Evolutionary conservation across 2,888 invertebrate genomes (phyloP).

Genomic region (Callinectes sapidus): DNA sequence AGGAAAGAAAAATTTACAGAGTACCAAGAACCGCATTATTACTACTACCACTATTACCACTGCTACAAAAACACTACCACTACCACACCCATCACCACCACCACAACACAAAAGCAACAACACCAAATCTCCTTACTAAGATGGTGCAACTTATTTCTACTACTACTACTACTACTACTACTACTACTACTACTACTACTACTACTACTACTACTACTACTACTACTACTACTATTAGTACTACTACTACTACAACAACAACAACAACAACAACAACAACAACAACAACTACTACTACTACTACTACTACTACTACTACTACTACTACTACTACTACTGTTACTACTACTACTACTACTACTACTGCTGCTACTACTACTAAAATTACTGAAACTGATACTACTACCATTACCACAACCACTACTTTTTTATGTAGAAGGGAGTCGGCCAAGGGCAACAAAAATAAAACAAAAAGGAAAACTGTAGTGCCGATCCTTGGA

Average conservation of each 20-base stretch:
- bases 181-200: conserved; percentile 5
- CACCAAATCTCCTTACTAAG: too few relatives aligned
- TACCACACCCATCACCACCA: too few relatives aligned
- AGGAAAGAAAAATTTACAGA: too few relatives aligned
- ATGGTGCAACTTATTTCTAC: too few relatives aligned
- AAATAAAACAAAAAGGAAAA: too few relatives aligned
- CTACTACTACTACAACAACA: background rate
- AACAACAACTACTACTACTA: conserved; percentile 21
- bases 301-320: conserved; percentile 21
- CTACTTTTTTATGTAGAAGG: too few relatives aligned
- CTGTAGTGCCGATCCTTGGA: too few relatives aligned
- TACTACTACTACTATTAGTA: background rate
- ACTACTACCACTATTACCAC: too few relatives aligned
- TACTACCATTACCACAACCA: background rate
- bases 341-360: conserved; percentile 9
- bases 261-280: background rate
- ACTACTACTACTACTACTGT: background rate
- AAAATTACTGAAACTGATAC: background rate
- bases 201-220: conserved; percentile 11
- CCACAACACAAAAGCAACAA: too few relatives aligned
- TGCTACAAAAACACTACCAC: too few relatives aligned
- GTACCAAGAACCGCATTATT: too few relatives aligned
- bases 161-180: background rate
- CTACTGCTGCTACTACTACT: background rate
- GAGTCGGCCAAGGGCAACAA: too few relatives aligned